phyloP scores from a whole-genome alignment of 2,113 vertebrate species.

The Sinocyclocheilus anshuiensis region DNA sequence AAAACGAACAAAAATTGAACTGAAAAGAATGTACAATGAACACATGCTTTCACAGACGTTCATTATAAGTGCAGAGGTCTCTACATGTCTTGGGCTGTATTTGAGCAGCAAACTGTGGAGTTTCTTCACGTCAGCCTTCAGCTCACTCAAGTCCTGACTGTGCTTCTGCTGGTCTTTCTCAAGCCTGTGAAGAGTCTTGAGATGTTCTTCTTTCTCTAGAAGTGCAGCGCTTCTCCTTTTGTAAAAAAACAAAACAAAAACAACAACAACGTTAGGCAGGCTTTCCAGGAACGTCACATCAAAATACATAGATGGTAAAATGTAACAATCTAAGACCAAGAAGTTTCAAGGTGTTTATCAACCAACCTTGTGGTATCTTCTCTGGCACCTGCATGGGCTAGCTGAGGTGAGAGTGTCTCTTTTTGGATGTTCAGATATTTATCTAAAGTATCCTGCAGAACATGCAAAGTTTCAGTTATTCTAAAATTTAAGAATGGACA shows the following conservation, averaged over 20 bases:
- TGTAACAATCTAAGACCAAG: neutral
- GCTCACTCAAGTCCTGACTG: constrained; percentile 56
- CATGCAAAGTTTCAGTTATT: neutral
- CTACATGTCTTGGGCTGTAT: constrained; percentile 52
- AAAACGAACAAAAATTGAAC: neutral
- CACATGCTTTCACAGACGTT: neutral
- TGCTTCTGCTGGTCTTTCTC: constrained; percentile 55
- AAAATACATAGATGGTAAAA: neutral
- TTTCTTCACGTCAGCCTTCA: constrained; percentile 62
- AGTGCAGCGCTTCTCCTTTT: constrained; percentile 19
- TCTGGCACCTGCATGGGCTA: constrained; percentile 5
- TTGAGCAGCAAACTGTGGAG: constrained; percentile 60
- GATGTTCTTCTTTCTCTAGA: constrained; percentile 19
- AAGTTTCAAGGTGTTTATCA: neutral
- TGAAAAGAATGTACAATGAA: neutral
- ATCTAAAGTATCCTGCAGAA: constrained; percentile 66
- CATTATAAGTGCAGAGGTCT: constrained; percentile 35
- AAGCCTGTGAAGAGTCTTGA: constrained; percentile 38
- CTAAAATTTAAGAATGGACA: neutral
- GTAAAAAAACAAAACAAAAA: neutral
- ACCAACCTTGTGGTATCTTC: constrained; percentile 43
- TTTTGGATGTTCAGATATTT: constrained; percentile 64
- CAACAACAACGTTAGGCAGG: neutral
- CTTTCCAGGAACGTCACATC: neutral
- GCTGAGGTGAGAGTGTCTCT: constrained; percentile 9